Evolutionary conservation across 2,797 vertebrate genomes (phyloP).

Genomic region (Bradypodion ventrale): DNA sequence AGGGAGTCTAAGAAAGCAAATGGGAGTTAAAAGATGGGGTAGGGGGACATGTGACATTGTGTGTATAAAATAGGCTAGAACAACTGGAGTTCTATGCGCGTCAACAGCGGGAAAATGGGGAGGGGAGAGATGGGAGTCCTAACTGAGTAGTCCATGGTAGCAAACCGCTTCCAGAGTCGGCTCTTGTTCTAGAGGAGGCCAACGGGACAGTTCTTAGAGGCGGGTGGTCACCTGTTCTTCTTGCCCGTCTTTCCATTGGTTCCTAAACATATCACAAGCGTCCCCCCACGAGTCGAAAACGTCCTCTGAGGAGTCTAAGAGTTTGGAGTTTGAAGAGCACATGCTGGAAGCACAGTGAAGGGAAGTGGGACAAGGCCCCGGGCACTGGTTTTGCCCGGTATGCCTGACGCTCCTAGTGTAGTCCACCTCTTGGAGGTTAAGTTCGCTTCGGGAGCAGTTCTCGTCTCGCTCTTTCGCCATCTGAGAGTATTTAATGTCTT

Average conservation of each 20-base stretch:
- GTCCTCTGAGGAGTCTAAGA: slow-evolving; percentile 92
- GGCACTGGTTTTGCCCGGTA: slow-evolving; percentile 82
- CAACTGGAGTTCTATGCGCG: slow-evolving; percentile 41
- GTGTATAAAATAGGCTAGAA: slow-evolving; percentile 66
- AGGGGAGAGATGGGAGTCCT: slow-evolving; percentile 33
- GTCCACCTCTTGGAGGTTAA: slow-evolving; percentile 88
- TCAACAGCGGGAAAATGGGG: slow-evolving; percentile 54
- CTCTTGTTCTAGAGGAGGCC: slow-evolving; percentile 61
- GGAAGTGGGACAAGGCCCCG: slow-evolving; percentile 87
- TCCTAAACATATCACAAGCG: slow-evolving; percentile 86
- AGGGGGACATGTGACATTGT: slow-evolving; percentile 49
- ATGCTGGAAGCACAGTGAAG: slow-evolving; percentile 95
- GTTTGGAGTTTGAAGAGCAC: slow-evolving; percentile 91
- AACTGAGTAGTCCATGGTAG: slow-evolving; percentile 62
- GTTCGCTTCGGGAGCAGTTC: slow-evolving; percentile 86
- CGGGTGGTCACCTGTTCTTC: slow-evolving; percentile 94
- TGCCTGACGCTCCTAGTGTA: slow-evolving; percentile 75
- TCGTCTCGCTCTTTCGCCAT: slow-evolving; percentile 80
- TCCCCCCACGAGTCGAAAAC: slow-evolving; percentile 93
- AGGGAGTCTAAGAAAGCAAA: slow-evolving; percentile 59
- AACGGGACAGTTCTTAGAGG: slow-evolving; percentile 80
- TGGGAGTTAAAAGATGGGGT: slow-evolving; percentile 27
- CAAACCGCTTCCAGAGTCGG: slow-evolving; percentile 65
- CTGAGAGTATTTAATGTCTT: slow-evolving; percentile 83
- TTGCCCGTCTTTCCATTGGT: slow-evolving; percentile 87